Evolutionary conservation across 2,113 vertebrate species (phyloP), one percentile per base, ranked within the genome.

Genomic region (Struthio camelus): DNA sequence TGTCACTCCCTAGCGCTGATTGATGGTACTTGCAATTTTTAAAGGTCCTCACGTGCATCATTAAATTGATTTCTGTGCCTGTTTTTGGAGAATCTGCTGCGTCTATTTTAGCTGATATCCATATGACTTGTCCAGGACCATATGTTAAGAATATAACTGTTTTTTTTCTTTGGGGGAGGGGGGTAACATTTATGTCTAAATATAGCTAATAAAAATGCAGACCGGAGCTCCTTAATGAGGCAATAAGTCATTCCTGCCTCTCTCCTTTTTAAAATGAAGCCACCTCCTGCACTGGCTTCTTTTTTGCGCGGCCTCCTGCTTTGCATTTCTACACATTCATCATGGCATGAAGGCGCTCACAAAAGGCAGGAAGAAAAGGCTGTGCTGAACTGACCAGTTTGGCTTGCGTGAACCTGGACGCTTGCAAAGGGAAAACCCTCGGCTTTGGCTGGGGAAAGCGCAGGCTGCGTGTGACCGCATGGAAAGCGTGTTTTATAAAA

Each of bases 251-350:
- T 50, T 89, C 69, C 77, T 80, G 89, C 77, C 84, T 86, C 80
- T 81, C 64, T 32, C 80, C 54, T 78, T 94, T 90, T 80, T 65
- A 34, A 81, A 80, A 93, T 77, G 88, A 88, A 92, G 89, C 92
- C 65, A 94, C 95, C 92, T 96, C 80, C 40, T 78, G 87, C 65
- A 65, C 48, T 90, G 83, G 28, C 40, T 92, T 44, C 86, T 94
- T 80, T 80, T 96, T 82, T 94, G 79, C 87, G 6, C 3, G 18
- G 66, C 69, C 66, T 92, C 87, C 65, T 92, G 94, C 90, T 97
- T 96, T 94, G 92, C 90, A 91, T 94, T 93, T 94, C 88, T 86
- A 77, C 92, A 56, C 90, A 62, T 95, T 66, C 83, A 81, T 95
- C 72, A 48, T 81, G 42, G 89, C 77, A 7, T 87, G 92, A 93